Conservation (phyloP, 2,888 invertebrate species). For the Dysmachus trigonus region DNA sequence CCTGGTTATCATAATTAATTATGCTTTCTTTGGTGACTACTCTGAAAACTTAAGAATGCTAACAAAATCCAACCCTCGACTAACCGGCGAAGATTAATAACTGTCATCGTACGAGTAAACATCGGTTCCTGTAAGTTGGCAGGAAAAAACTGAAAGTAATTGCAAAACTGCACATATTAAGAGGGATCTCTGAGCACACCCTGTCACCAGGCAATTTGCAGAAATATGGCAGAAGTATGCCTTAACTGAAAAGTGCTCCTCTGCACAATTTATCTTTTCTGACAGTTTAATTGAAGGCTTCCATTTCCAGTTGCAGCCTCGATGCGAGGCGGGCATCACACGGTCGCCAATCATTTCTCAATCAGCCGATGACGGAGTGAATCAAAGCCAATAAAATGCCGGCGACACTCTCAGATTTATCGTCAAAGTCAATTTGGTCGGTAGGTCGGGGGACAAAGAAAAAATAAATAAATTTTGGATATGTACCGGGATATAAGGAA, state of each 20-base stretch:
- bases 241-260: background rate
- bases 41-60: background rate
- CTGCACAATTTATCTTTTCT: conserved; percentile 8
- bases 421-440: background rate
- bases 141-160: conserved; percentile 8
- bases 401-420: background rate
- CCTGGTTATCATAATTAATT: background rate
- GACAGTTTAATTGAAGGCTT: conserved; percentile 40
- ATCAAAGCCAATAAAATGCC: background rate
- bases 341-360: conserved; percentile 23
- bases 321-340: background rate
- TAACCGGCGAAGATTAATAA: background rate
- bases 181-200: background rate
- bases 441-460: background rate
- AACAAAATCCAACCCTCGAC: background rate
- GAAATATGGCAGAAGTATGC: conserved; percentile 1
- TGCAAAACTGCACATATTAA: background rate
- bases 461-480: background rate
- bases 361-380: conserved; percentile 19
- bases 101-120: background rate
- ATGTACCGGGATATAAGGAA: background rate
- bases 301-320: background rate
- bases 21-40: background rate
- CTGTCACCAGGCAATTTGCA: background rate
- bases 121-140: background rate